Percentiles rank a stretch among this genome's conserved stretches.
These are phyloP conservation scores for Galerucella pusilla DNA, from an alignment of 2,888 invertebrate species.

Conservation along the genomic window DNA sequence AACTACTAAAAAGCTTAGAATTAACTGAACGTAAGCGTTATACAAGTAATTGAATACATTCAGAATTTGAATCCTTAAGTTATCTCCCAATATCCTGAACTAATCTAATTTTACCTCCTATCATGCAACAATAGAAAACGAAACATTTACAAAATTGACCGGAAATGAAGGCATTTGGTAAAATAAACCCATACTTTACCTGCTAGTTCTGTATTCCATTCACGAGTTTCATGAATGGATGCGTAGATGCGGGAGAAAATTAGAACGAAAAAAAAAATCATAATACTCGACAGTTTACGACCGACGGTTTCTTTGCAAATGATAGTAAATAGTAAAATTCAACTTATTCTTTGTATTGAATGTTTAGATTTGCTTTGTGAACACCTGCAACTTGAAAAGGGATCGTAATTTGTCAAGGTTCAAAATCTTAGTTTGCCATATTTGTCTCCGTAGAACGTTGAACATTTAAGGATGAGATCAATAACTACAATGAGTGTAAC, in stretches of 20 bases:
- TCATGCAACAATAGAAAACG: constrained; percentile 1
- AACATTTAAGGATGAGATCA: neutral
- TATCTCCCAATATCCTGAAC: neutral
- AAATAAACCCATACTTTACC: constrained; percentile 22
- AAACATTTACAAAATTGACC: constrained; percentile 27
- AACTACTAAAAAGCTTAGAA: too few relatives aligned
- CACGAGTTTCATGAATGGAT: constrained; percentile 4
- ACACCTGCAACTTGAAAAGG: constrained; percentile 7
- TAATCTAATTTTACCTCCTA: constrained; percentile 11
- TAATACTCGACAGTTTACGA: constrained; percentile 16
- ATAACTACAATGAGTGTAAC: neutral
- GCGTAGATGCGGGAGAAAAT: neutral
- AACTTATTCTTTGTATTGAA: constrained; percentile 3
- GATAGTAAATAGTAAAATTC: constrained; percentile 22
- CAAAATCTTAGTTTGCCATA: neutral
- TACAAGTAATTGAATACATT: too few relatives aligned
- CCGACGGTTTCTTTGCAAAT: constrained; percentile 7
- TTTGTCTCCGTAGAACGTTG: neutral
- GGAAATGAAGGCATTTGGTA: constrained; percentile 18
- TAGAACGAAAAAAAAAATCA: neutral
- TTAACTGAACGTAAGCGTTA: too few relatives aligned
- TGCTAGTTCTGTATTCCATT: constrained; percentile 15
- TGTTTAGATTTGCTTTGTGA: neutral
- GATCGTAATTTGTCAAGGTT: constrained; percentile 15
- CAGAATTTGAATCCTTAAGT: neutral